Evolutionary conservation across 1,140 invertebrate genomes (phyloP).

Genomic region (Pachyrhynchus sulphureomaculatus): DNA sequence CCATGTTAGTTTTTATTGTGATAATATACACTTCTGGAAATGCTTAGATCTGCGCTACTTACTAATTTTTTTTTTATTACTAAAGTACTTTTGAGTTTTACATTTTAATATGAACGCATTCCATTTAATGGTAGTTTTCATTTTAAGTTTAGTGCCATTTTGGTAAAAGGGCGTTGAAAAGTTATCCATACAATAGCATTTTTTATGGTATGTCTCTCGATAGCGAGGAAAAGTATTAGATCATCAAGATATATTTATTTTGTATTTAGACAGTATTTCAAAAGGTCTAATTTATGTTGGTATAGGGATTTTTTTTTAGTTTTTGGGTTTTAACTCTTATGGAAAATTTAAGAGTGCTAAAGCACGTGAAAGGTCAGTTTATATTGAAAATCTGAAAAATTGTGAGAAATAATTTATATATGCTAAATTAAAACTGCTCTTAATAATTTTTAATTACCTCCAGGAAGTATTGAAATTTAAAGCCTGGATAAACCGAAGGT

Average conservation of each 20-base stretch:
- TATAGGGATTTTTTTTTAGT: slow-evolving; percentile 4
- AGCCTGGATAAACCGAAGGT: no score
- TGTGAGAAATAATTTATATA: no score
- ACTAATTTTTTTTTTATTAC: slow-evolving; percentile 7
- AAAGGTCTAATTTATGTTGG: slow-evolving; percentile 7
- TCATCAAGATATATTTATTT: not conserved
- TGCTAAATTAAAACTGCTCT: no score
- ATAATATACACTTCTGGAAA: slow-evolving; percentile 18
- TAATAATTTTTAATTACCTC: no score
- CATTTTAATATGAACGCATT: slow-evolving; percentile 37
- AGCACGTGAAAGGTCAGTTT: not conserved
- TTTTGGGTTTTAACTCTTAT: not conserved
- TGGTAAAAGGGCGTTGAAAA: slow-evolving; percentile 38
- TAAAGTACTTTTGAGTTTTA: slow-evolving; percentile 14
- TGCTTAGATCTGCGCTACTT: slow-evolving; percentile 21
- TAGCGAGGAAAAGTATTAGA: slow-evolving; percentile 1
- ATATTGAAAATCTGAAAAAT: slow-evolving; percentile 1
- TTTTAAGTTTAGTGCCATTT: slow-evolving; percentile 44
- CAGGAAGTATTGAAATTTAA: no score
- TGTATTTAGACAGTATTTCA: slow-evolving; percentile 12
- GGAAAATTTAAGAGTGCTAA: not conserved
- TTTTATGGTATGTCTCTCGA: slow-evolving; percentile 3
- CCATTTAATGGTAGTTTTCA: slow-evolving; percentile 40
- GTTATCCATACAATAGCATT: slow-evolving; percentile 23
- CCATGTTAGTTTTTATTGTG: slow-evolving; percentile 27